These are phyloP conservation scores for Myodes glareolus DNA, from an alignment of 2,113 vertebrate genomes.

Conservation along the genomic window DNA sequence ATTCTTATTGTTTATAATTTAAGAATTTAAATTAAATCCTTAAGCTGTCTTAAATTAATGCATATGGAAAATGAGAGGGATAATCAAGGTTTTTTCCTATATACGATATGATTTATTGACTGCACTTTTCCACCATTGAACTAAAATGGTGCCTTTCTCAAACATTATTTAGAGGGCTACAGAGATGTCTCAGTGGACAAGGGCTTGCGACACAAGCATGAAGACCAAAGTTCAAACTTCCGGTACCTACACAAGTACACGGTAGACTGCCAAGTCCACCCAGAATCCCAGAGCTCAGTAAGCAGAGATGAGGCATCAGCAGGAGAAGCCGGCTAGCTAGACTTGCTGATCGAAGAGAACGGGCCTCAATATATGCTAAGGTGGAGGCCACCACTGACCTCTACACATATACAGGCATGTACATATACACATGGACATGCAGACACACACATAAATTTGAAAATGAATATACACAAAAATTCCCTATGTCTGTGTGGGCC, in stretches of 20 bases:
- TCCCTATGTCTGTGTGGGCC: background rate
- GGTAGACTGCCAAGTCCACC: background rate
- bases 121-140: background rate
- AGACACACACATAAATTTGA: background rate
- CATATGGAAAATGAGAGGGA: background rate
- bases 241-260: background rate
- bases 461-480: background rate
- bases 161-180: background rate
- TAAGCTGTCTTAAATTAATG: slow-evolving; percentile 1
- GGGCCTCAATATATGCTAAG: background rate
- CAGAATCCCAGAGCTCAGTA: background rate
- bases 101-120: background rate
- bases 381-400: background rate
- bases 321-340: background rate
- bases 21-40: slow-evolving; percentile 25
- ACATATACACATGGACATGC: background rate
- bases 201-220: background rate
- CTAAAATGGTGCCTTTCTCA: background rate
- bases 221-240: background rate
- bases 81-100: background rate
- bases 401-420: too few relatives aligned
- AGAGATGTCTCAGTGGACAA: background rate
- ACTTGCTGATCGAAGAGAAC: background rate
- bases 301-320: background rate
- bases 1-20: background rate